Conservation (phyloP, 2,113 vertebrate species). For the Eidolon helvum region DNA sequence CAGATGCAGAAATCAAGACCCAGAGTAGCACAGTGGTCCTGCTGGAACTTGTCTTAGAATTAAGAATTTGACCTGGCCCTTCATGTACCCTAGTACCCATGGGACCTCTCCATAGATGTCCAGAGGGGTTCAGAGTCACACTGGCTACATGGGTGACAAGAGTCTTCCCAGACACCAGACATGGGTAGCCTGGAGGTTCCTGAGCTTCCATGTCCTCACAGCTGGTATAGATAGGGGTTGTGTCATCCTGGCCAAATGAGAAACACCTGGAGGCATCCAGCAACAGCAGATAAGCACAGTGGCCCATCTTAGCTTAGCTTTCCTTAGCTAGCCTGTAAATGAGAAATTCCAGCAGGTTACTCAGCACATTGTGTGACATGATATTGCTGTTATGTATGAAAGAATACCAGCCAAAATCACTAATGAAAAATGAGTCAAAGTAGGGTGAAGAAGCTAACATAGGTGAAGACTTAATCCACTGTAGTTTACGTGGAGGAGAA, state of each 20-base stretch:
- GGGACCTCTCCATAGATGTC: background rate
- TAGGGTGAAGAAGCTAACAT: background rate
- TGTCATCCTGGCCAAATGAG: rapidly evolving
- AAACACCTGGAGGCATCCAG: background rate
- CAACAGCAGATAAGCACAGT: too few relatives aligned
- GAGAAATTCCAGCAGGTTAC: background rate
- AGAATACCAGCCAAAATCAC: background rate
- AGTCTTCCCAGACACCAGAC: background rate
- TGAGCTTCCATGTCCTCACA: too few relatives aligned
- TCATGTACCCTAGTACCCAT: too few relatives aligned
- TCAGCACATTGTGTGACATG: background rate
- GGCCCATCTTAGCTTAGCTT: background rate
- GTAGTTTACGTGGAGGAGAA: background rate
- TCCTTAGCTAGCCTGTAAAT: background rate
- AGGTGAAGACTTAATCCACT: background rate
- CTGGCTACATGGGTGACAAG: background rate
- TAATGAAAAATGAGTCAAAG: background rate
- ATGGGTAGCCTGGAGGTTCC: background rate
- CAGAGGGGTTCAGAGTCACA: background rate
- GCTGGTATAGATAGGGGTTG: background rate
- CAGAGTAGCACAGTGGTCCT: background rate
- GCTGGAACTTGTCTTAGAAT: background rate
- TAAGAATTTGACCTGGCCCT: background rate
- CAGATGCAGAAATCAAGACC: background rate
- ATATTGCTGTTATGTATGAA: background rate